Evolutionary conservation across 2,797 vertebrate species (phyloP), one percentile per base, ranked within the genome.

Genomic region (Trichosurus vulpecula): DNA sequence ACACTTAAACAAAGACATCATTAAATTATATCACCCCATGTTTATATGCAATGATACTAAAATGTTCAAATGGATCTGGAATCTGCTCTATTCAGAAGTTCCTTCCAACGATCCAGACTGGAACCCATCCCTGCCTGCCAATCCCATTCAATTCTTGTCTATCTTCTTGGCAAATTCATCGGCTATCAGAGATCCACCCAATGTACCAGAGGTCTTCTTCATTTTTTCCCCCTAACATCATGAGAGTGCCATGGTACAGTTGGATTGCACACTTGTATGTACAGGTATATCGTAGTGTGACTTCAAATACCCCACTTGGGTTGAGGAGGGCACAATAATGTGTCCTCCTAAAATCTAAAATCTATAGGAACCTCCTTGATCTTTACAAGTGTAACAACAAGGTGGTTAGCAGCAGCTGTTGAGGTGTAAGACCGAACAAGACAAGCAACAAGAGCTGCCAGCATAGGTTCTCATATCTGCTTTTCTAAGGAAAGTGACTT

Each of bases 21-120:
- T n/a, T 96, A 94, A 96, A 95, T 94, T 53, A 56, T 35, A 94
- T 94, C 95, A 54, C 94, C 93, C 25, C 94, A 90, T 94, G n/a
- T 93, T 94, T 92, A 93, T 66, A 41, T 94, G 47, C 81, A 95
- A 96, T 56, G 93, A 57, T 94, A 94, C 93, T 94, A 94, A 93
- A 92, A 94, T 74, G 95, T 27, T 47, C 74, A 54, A 52, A 54
- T 94, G 52, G 6, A 94, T 96, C 91, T 55, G 66, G 22, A 47
- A 87, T 47, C 74, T 47, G 41, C 10, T 10, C 41, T 47, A 87
- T 27, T 87, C 41, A 87, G 12, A 87, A 87, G 9, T 87, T 87
- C 41, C 41, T 87, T 47, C 41, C 74, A 87, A 47, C 87, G 41
- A 11, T 87, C 41, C 9, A 47, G 41, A 47, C 51, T 87, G 22